phyloP scores from a whole-genome alignment of 2,113 vertebrate genomes.

The Hippocampus mohnikei region DNA sequence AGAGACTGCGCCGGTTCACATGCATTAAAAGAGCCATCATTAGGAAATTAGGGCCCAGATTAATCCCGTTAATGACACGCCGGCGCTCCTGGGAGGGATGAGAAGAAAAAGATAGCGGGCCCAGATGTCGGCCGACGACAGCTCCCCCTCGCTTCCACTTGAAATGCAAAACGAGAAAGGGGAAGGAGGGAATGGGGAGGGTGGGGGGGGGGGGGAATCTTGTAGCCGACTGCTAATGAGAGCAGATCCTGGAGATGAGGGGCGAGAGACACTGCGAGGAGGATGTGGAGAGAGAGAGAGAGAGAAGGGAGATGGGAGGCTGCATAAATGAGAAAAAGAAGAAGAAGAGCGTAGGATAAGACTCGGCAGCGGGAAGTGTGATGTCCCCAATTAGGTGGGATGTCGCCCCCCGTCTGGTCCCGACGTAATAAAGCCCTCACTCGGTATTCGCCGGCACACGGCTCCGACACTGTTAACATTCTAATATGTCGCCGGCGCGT shows the following conservation, averaged over 20 bases:
- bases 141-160: constrained; percentile 78
- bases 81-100: constrained; percentile 85
- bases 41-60: constrained; percentile 99
- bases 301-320: constrained; percentile 44
- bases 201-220: constrained; percentile 64
- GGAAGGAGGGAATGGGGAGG: constrained; percentile 76
- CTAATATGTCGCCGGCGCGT: constrained; percentile 97
- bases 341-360: constrained; percentile 82
- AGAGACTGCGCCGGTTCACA: constrained; percentile 97
- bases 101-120: constrained; percentile 76
- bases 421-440: constrained; percentile 98
- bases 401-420: constrained; percentile 94
- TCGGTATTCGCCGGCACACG: constrained; percentile 98
- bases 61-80: constrained; percentile 99
- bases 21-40: constrained; percentile 99
- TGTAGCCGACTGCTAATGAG: constrained; percentile 98
- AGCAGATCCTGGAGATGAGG: constrained; percentile 93
- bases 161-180: constrained; percentile 97
- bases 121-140: constrained; percentile 86
- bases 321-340: constrained; percentile 87
- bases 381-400: constrained; percentile 99
- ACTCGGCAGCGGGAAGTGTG: constrained; percentile 95
- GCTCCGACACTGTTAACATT: constrained; percentile 99
- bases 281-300: constrained; percentile 23
- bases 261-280: constrained; percentile 37